Conservation (phyloP, 2,797 vertebrate species). For the Lutjanus argentimaculatus region DNA sequence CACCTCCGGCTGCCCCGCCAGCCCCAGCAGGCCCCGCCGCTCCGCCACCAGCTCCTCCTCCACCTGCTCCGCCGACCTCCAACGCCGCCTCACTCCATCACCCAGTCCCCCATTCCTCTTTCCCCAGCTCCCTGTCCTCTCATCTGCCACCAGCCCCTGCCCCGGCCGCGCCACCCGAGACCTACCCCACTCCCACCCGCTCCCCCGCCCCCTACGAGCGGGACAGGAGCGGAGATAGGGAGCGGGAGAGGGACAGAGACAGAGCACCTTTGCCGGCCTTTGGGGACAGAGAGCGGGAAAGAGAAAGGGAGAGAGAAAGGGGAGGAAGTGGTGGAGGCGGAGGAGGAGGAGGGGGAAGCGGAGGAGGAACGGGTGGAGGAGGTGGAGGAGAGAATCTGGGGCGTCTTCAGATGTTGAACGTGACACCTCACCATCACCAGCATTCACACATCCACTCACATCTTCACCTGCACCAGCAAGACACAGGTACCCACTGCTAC, state of each 20-base stretch:
- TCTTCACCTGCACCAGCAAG: constrained; percentile 99
- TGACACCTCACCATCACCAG: constrained; percentile 99
- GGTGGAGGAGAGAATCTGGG: constrained; percentile 93
- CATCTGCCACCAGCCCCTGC: constrained; percentile 79
- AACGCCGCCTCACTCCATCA: constrained; percentile 83
- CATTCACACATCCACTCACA: constrained; percentile 99
- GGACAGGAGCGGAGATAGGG: constrained; percentile 84
- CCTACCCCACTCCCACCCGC: constrained; percentile 82
- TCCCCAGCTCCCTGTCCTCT: constrained; percentile 81
- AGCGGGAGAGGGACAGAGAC: constrained; percentile 83
- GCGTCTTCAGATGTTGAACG: constrained; percentile 98
- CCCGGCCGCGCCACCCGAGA: constrained; percentile 80
- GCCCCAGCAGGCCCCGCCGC: constrained; percentile 83
- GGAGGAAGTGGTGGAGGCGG: constrained; percentile 68
- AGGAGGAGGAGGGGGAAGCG: constrained; percentile 82
- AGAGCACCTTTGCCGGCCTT: constrained; percentile 77
- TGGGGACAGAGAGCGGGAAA: constrained; percentile 84
- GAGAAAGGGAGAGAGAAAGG: constrained; percentile 89
- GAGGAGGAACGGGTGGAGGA: constrained; percentile 89
- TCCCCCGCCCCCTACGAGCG: constrained; percentile 84
- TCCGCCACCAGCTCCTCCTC: constrained; percentile 81
- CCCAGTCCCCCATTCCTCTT: constrained; percentile 83
- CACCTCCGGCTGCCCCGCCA: constrained; percentile 82
- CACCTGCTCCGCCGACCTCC: constrained; percentile 76
- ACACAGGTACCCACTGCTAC: constrained; percentile 92